Evolutionary conservation across 2,888 invertebrate genomes (phyloP), one percentile per base, ranked within the genome.

Genomic region (Saturnia japonica): DNA sequence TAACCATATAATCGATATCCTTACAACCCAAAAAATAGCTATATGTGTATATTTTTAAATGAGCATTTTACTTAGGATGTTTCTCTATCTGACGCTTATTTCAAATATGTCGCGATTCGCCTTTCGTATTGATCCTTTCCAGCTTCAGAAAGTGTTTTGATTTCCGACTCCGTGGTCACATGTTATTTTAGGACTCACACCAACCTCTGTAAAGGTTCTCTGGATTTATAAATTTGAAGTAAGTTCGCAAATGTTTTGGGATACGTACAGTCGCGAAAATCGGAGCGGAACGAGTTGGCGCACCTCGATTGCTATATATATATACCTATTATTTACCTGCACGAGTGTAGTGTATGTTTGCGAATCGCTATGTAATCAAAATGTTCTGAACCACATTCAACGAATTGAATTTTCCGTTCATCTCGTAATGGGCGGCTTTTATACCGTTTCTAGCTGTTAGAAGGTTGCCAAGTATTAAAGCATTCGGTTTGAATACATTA

Each of bases 311-410:
- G 78, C 77, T 77, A 79, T 77, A 74, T 78, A 71, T 76, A 77
- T 75, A 73, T 78, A 79, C 80, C 79, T 82, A 84, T 86, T 83
- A 86, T 86, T 86, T 82, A 84, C 86, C 83, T 83, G 80, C 78
- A 77, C 73, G 75, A 74, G 74, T 77, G 75, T 76, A 77, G 76
- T 76, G 75, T 34, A 34, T 80, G 80, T 78, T 82, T 81, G 78
- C 77, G 74, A 80, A 73, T 79, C 75, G 78, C 78, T 82, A 77
- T 82, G 82, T 82, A 84, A 84, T 82, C 85, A 85, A 84, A 86
- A 85, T 80, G 82, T 82, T 80, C 82, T 77, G 77, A 77, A 79
- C 83, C 84, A 81, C 83, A 86, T 85, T 83, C 81, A 78, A 72
- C 68, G 80, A 80, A 85, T 82, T 82, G 82, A 80, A 85, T 83